These are phyloP conservation scores for Megalops cyprinoides DNA, from an alignment of 2,797 vertebrate genomes.

Conservation along the genomic window DNA sequence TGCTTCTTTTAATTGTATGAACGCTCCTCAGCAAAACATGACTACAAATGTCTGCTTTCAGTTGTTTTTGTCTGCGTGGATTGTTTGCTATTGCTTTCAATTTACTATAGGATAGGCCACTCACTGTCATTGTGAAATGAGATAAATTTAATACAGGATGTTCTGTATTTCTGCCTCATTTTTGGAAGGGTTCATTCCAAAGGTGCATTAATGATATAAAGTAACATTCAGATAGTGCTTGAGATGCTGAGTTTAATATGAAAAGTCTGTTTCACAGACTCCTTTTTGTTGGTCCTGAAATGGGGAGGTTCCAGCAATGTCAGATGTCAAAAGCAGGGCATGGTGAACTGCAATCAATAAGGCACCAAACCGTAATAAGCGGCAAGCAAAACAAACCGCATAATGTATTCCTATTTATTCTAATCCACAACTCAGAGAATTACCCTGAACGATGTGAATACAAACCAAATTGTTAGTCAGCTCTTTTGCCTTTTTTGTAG, in stretches of 20 bases:
- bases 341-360: slow-evolving; percentile 33
- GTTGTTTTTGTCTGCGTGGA: too few species aligned
- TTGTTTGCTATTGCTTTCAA: too few species aligned
- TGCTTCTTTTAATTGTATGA: too few species aligned
- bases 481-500: background rate
- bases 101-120: too few species aligned
- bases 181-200: background rate
- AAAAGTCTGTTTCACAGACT: slow-evolving; percentile 21
- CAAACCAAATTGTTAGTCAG: slow-evolving; percentile 36
- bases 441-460: slow-evolving; percentile 15
- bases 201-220: background rate
- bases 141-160: background rate
- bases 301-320: slow-evolving; percentile 31
- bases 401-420: slow-evolving; percentile 36
- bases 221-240: background rate
- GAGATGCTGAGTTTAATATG: slow-evolving; percentile 8
- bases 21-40: too few species aligned
- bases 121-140: too few species aligned
- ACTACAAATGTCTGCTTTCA: too few species aligned
- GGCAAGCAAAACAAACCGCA: slow-evolving; percentile 44
- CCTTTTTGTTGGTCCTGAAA: background rate
- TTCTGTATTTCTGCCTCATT: too few species aligned
- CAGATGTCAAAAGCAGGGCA: slow-evolving; percentile 28
- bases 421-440: slow-evolving; percentile 20
- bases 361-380: slow-evolving; percentile 31